These are phyloP conservation scores for Aleiodes alternator DNA, from an alignment of 2,888 invertebrate genomes.

Conservation along the genomic window DNA sequence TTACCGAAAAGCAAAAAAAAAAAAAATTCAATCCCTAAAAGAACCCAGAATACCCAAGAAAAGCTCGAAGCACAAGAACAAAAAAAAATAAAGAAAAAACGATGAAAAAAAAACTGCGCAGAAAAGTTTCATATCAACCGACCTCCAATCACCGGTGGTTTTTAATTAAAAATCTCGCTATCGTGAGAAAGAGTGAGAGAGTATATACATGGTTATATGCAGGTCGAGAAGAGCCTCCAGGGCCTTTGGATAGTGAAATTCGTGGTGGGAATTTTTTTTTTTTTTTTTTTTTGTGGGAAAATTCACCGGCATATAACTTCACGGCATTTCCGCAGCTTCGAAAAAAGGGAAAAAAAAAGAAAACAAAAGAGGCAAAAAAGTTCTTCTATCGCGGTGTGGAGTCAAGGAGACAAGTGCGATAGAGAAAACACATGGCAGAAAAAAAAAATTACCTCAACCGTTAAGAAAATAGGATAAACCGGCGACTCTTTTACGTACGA, in stretches of 20 bases:
- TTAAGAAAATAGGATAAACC: constrained; percentile 33
- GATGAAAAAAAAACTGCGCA: constrained; percentile 35
- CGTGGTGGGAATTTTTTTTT: constrained; percentile 14
- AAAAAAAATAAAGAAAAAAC: constrained; percentile 19
- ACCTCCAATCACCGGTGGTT: constrained; percentile 48
- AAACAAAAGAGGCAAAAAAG: constrained; percentile 32
- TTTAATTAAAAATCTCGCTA: constrained; percentile 47
- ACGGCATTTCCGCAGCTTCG: constrained; percentile 36
- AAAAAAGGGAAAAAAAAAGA: constrained; percentile 10
- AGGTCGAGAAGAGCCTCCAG: constrained; percentile 41
- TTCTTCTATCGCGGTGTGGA: constrained; percentile 33
- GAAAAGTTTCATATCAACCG: constrained; percentile 47
- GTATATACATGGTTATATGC: constrained; percentile 20
- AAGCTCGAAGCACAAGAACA: constrained; percentile 8
- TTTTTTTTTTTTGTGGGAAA: too few species aligned
- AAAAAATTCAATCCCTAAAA: too few species aligned
- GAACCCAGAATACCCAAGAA: neutral
- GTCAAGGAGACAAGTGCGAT: constrained; percentile 38
- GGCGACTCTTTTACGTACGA: neutral
- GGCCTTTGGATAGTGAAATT: constrained; percentile 36
- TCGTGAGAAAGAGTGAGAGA: neutral
- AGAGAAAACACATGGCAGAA: constrained; percentile 16
- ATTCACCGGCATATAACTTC: constrained; percentile 43
- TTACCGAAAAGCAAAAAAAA: too few species aligned
- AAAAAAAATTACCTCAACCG: constrained; percentile 56